Evolutionary conservation across 2,888 invertebrate genomes (phyloP).

Genomic region (Drosophila meridiana): DNA sequence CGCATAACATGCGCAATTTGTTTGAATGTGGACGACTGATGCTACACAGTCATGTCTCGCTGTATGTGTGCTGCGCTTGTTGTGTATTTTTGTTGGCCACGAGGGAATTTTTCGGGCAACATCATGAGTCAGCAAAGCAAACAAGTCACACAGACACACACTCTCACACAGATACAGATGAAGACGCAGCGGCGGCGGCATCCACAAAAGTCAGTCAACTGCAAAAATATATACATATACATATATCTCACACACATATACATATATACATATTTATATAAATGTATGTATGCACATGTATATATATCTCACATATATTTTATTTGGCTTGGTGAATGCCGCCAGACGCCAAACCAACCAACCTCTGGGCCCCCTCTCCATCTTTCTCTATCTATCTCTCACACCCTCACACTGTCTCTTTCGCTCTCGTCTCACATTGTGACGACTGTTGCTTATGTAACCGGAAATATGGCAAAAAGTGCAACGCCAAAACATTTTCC

Average conservation of each 20-base stretch:
- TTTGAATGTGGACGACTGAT: slow-evolving; percentile 56
- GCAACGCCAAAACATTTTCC: slow-evolving; percentile 80
- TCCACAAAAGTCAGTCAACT: slow-evolving; percentile 73
- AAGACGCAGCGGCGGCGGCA: slow-evolving; percentile 37
- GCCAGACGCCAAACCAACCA: slow-evolving; percentile 18
- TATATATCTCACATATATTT: slow-evolving; percentile 10
- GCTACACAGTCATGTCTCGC: slow-evolving; percentile 8
- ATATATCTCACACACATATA: slow-evolving; percentile 16
- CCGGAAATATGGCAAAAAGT: slow-evolving; percentile 80
- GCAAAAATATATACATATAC: slow-evolving; percentile 66
- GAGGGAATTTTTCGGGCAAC: slow-evolving; percentile 62
- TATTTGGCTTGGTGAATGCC: slow-evolving; percentile 39
- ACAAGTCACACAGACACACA: slow-evolving; percentile 46
- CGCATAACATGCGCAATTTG: slow-evolving; percentile 79
- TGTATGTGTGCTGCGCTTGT: slow-evolving; percentile 24
- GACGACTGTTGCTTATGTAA: slow-evolving; percentile 74
- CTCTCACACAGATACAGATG: neutral
- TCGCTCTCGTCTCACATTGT: slow-evolving; percentile 1
- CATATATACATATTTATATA: slow-evolving; percentile 27
- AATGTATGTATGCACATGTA: slow-evolving; percentile 6
- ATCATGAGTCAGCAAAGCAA: slow-evolving; percentile 79
- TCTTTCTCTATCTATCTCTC: neutral
- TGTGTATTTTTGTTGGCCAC: slow-evolving; percentile 64
- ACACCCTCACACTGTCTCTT: neutral
- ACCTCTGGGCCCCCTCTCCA: neutral